Evolutionary conservation across 2,888 invertebrate genomes (phyloP).

Genomic region (Alentia gelatinosa): DNA sequence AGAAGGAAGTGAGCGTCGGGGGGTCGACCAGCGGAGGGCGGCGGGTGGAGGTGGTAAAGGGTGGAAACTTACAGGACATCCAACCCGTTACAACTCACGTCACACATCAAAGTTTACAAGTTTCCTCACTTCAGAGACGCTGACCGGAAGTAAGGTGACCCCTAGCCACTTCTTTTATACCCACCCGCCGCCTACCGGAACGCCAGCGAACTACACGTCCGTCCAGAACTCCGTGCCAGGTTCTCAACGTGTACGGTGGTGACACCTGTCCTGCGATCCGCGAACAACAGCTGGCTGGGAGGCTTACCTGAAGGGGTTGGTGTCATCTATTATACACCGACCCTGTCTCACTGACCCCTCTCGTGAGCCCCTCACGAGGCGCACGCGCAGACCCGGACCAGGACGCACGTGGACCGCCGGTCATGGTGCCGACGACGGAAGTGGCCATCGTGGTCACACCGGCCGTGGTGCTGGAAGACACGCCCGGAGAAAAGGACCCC

Average conservation of each 20-base stretch:
- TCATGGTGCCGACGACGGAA: background rate
- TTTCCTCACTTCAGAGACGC: too few species aligned
- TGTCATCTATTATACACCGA: background rate
- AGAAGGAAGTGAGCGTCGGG: too few species aligned
- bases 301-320: background rate
- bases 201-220: background rate
- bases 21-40: too few species aligned
- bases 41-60: too few species aligned
- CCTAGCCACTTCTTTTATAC: too few species aligned
- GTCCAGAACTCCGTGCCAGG: background rate
- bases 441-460: conserved; percentile 2
- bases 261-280: background rate
- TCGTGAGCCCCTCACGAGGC: background rate
- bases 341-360: background rate
- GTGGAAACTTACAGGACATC: too few species aligned
- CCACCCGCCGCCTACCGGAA: background rate
- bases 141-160: too few species aligned
- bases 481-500: background rate
- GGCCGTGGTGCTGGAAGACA: conserved; percentile 17
- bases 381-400: background rate
- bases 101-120: too few species aligned
- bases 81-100: too few species aligned
- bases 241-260: background rate
- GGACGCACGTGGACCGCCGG: background rate
- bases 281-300: background rate